Evolutionary conservation across 2,888 invertebrate species (phyloP), one percentile per base, ranked within the genome.

Genomic region (Cybosia mesomella): DNA sequence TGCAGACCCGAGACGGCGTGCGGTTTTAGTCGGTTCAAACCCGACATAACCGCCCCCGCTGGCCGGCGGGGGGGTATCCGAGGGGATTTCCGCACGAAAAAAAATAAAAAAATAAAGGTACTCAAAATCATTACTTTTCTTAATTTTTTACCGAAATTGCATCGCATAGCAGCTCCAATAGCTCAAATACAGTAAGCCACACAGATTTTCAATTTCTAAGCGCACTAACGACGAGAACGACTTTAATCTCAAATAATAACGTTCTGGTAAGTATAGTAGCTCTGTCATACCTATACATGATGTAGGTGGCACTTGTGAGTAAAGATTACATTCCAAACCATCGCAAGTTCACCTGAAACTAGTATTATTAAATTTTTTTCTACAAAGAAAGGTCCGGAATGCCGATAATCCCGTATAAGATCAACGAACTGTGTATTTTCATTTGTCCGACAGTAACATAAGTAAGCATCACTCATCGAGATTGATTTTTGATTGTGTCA

Each of bases 261-360:
- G 3, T 1, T 22, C 3, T 22, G n/a, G 22, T 55, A 22, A 13
- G 7, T 9, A 18, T 22, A 36, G 15, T 15, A 15, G 0, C 21
- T 36, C 4, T 2, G 11, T 7, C 13, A 34, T 15, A 43, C 8
- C 0, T 43, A 39, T 13, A 10, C 13, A 36, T 15, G 0, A 15
- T 15, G 15, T 18, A 43, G 5, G 13, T 21, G 21, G 8, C n/a
- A 22, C 34, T 21, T 11, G 15, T 59, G 24, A 39, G 22, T 39
- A 8, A 59, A 59, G 24, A 61, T 61, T 28, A 61, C 49, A 49
- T 61, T 49, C n/a, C 43, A 61, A 61, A 28, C 60, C 49, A 28
- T 49, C 18, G 49, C 28, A 43, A 59, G 61, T n/a, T 24, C 43
- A 49, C n/a, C 36, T 39, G 39, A 61, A 43, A 18, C 61, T 10